These are phyloP conservation scores for Ophiothrix spiculata DNA, from an alignment of 35 echinoderm and acorn worm genomes.

Conservation along the genomic window DNA sequence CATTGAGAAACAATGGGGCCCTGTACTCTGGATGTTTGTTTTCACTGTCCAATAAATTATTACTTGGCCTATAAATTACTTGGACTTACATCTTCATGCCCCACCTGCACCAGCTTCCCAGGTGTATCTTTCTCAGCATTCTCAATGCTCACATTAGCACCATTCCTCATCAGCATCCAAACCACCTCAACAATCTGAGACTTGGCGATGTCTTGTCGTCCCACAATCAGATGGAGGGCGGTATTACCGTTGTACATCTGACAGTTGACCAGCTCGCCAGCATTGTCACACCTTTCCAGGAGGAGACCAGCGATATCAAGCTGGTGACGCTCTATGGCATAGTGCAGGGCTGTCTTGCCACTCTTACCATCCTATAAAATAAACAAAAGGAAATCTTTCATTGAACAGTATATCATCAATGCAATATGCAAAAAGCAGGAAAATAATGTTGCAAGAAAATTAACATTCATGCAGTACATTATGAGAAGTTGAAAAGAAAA, in stretches of 20 bases:
- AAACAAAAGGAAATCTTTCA: too few species aligned
- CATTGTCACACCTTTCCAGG: not conserved
- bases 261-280: conserved; percentile 23
- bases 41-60: not conserved
- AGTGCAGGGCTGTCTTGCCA: conserved; percentile 59
- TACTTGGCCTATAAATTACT: not conserved
- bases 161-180: not conserved
- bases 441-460: too few species aligned
- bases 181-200: conserved; percentile 11
- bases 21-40: not conserved
- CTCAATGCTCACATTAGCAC: conserved; percentile 29
- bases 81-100: conserved; percentile 9
- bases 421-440: too few species aligned
- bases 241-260: conserved; percentile 57
- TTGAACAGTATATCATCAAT: too few species aligned
- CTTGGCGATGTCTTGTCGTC: not conserved
- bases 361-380: conserved; percentile 43
- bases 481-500: too few species aligned
- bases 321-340: conserved; percentile 38
- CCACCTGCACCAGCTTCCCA: not conserved
- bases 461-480: too few species aligned
- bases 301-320: conserved; percentile 2
- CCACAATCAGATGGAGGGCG: conserved; percentile 56
- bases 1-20: not conserved
- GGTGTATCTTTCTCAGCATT: conserved; percentile 30